Percentiles rank a stretch among this genome's conserved stretches.
phyloP scores from a whole-genome alignment of 2,113 vertebrate genomes.

The Coreoperca whiteheadi region DNA sequence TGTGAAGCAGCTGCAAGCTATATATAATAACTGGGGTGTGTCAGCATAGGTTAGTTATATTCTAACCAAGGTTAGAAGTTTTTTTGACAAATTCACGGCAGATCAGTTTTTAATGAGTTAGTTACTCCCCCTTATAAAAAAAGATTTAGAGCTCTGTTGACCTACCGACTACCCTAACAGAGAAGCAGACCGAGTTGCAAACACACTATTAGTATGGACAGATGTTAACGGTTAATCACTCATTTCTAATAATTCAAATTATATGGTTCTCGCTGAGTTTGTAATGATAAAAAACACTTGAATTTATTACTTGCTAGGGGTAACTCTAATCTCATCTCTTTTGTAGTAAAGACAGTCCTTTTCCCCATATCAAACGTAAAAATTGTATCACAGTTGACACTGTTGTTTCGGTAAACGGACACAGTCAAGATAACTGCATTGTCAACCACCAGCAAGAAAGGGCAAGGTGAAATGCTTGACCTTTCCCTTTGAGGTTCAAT shows the following conservation, averaged over 20 bases:
- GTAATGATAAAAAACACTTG: background rate
- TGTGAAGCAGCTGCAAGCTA: background rate
- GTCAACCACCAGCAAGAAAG: constrained; percentile 68
- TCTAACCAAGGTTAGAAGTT: background rate
- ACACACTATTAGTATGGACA: background rate
- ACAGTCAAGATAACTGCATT: constrained; percentile 65
- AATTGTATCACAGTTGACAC: background rate
- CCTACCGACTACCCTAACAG: background rate
- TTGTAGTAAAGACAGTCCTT: background rate
- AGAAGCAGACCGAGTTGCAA: background rate
- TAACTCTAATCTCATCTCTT: background rate
- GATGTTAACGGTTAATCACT: background rate
- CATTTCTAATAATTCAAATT: background rate
- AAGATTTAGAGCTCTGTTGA: background rate
- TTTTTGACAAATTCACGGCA: background rate
- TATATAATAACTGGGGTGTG: background rate
- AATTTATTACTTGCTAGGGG: background rate
- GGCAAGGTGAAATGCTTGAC: constrained; percentile 84
- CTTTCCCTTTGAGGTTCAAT: constrained; percentile 84
- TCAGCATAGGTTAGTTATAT: background rate
- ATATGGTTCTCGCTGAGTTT: background rate
- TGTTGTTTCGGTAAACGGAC: constrained; percentile 31
- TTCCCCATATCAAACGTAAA: background rate
- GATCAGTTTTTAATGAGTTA: constrained; percentile 7
- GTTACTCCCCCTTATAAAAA: background rate